These are phyloP conservation scores for Erythrocebus patas DNA, from an alignment of 2,113 vertebrate genomes.

Conservation along the genomic window DNA sequence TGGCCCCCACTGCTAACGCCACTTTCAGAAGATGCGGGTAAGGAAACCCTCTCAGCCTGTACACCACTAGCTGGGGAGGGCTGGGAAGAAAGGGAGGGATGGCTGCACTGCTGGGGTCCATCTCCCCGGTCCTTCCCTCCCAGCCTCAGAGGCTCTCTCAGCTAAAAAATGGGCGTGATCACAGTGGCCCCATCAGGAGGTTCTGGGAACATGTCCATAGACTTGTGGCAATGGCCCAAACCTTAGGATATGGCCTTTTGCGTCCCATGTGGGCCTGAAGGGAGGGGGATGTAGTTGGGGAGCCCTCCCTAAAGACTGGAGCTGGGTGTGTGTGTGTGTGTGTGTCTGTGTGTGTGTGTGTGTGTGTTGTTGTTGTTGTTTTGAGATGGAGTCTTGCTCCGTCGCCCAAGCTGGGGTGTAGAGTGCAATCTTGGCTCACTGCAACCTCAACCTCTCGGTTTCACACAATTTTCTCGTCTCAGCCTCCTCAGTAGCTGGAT, in stretches of 20 bases:
- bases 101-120: not conserved
- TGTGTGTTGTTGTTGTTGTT: too few relatives aligned
- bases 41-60: not conserved
- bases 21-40: constrained; percentile 89
- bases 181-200: not conserved
- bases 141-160: not conserved
- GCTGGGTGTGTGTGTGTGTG: too few relatives aligned
- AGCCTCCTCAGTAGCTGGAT: too few relatives aligned
- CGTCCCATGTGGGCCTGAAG: fast-evolving
- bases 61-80: not conserved
- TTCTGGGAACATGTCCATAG: fast-evolving
- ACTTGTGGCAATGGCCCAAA: fast-evolving
- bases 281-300: not conserved
- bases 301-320: too few relatives aligned
- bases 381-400: too few relatives aligned
- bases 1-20: constrained; percentile 89
- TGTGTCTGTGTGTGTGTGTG: too few relatives aligned
- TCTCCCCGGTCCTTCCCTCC: not conserved
- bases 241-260: not conserved
- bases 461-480: too few relatives aligned
- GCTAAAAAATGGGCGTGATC: not conserved
- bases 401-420: too few relatives aligned
- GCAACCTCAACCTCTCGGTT: too few relatives aligned
- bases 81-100: not conserved
- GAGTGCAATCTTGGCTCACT: too few relatives aligned